Base-by-base conservation (phyloP, 2,113 vertebrate genomes). In the Gorsachius goisagi region DNA sequence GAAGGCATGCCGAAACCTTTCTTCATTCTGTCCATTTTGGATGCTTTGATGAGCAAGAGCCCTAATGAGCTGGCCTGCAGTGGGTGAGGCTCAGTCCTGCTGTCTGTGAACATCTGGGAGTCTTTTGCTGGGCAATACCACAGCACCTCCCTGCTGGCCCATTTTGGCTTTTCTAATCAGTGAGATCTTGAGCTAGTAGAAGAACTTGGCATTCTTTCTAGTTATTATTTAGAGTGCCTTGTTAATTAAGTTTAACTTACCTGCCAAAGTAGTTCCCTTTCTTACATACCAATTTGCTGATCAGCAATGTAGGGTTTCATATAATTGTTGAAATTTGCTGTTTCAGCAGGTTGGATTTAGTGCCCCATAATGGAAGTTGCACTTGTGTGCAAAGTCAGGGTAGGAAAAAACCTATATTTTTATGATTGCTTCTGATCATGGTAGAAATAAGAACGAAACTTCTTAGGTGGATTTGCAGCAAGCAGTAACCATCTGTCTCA, bases 51-150 rank as follows among this genome's bases (percentile, higher is more conserved):
- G 52, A 80, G 55, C 39, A 69, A 52, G 47, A 81, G 39, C 69
- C 22, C 11, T 73, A 47, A 56, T 52, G 50, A 52, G 49, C 18
- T 62, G 49, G 55, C 23, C 20, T 87, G 52, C 67, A 84, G 53
- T 0, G 0, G 4, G 5, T 66, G 44, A 76, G 33, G 23, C 44
- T 86, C 52, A 35, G 26, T 77, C 32, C 47, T 32, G 16, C 55
- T 73, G 11, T 52, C 64, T 71, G 30, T 75, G 71, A 79, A 45
- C 49, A 39, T 49, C 37, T n/a, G 27, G 28, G 67, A 74, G n/a
- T 56, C 3, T 7, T 69, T 78, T 85, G 35, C 71, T 68, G 15
- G 59, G 26, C 55, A 83, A 74, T 62, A 67, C 20, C 33, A 35
- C 19, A 84, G 60, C 39, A 81, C 56, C 55, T 68, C 33, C 28